Conservation (phyloP, 1,140 invertebrate species). For the Apis mellifera region DNA sequence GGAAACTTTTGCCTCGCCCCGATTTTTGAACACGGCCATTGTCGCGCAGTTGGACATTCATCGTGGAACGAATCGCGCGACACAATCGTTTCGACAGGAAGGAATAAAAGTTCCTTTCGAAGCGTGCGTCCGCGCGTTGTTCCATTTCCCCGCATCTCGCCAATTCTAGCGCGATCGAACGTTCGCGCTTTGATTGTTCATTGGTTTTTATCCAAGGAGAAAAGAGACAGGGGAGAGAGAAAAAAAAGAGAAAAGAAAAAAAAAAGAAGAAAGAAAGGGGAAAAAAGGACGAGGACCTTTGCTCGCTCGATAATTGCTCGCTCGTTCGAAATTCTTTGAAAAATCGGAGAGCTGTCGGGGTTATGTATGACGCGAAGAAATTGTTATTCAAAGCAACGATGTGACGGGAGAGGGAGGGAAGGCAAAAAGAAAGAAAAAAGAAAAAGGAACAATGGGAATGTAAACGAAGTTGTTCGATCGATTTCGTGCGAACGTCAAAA, state of each 20-base stretch:
- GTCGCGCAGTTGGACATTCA: background rate
- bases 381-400: background rate
- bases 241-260: background rate
- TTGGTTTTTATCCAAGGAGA: background rate
- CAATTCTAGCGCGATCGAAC: background rate
- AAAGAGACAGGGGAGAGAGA: background rate
- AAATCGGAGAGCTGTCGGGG: background rate
- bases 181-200: background rate
- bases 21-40: background rate
- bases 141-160: background rate
- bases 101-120: background rate
- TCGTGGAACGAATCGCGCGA: background rate
- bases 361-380: background rate
- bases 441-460: background rate
- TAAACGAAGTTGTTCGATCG: slow-evolving; percentile 6
- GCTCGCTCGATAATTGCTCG: background rate
- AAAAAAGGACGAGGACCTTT: background rate
- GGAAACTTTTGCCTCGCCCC: background rate
- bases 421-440: no score
- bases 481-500: background rate
- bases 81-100: background rate
- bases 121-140: background rate
- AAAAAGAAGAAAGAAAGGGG: background rate
- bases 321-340: background rate
- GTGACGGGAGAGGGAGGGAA: background rate